Evolutionary conservation across 2,888 invertebrate species (phyloP).

Genomic region (Sicus ferrugineus): DNA sequence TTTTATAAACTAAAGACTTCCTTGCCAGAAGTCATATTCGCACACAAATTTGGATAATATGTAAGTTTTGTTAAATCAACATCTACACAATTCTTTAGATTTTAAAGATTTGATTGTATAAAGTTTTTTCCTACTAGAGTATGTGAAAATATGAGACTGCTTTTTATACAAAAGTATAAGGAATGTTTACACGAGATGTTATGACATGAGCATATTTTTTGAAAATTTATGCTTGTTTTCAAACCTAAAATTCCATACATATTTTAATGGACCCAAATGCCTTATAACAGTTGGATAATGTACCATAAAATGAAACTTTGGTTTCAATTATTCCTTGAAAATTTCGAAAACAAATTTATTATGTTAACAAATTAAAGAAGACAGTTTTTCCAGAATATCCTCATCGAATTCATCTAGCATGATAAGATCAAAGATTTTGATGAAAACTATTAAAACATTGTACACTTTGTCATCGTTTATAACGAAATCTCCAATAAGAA

Average conservation of each 20-base stretch:
- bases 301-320: conserved; percentile 32
- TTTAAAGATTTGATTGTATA: conserved; percentile 23
- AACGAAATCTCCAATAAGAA: conserved; percentile 36
- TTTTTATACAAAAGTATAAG: conserved; percentile 30
- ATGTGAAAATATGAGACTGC: conserved; percentile 24
- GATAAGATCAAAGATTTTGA: conserved; percentile 33
- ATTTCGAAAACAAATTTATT: conserved; percentile 12
- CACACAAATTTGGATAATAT: conserved; percentile 21
- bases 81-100: conserved; percentile 23
- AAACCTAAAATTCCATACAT: conserved; percentile 35
- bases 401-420: conserved; percentile 33
- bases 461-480: conserved; percentile 35
- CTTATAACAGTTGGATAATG: conserved; percentile 32
- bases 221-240: conserved; percentile 30
- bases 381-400: conserved; percentile 22
- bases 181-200: conserved; percentile 28
- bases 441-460: conserved; percentile 34
- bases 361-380: conserved; percentile 28
- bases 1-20: conserved; percentile 3
- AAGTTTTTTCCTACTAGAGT: conserved; percentile 26
- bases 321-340: conserved; percentile 34
- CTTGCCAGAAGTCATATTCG: background rate
- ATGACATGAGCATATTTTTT: conserved; percentile 36
- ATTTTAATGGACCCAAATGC: conserved; percentile 33
- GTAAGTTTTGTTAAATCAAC: conserved; percentile 30